phyloP scores from a whole-genome alignment of 2,113 vertebrate genomes.

The Tragelaphus strepsiceros region DNA sequence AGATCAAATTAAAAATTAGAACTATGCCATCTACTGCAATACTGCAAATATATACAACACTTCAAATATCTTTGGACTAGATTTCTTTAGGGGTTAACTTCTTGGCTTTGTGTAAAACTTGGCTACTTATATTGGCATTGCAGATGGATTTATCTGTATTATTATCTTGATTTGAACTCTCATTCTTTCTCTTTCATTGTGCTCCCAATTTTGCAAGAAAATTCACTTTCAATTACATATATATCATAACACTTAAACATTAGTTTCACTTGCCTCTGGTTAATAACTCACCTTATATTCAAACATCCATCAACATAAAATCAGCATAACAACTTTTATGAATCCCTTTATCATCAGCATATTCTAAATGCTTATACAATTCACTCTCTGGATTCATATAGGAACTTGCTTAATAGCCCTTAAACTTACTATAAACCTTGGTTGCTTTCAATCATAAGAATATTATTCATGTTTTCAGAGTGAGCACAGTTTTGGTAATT shows the following conservation, averaged over 20 bases:
- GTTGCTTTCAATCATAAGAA: constrained; percentile 78
- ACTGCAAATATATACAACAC: neutral
- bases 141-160: constrained; percentile 71
- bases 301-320: constrained; percentile 86
- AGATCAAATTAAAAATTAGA: neutral
- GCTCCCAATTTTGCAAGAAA: constrained; percentile 78
- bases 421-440: constrained; percentile 81
- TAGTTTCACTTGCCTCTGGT: constrained; percentile 83
- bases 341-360: constrained; percentile 84
- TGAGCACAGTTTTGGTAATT: constrained; percentile 76
- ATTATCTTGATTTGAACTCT: constrained; percentile 77
- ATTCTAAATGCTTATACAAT: constrained; percentile 84
- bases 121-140: neutral
- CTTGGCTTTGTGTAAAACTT: constrained; percentile 36
- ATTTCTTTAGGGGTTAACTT: constrained; percentile 3
- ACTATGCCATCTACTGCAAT: neutral
- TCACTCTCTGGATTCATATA: constrained; percentile 79
- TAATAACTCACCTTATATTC: constrained; percentile 85
- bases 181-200: constrained; percentile 76
- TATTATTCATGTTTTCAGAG: constrained; percentile 79
- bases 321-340: constrained; percentile 86
- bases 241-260: constrained; percentile 83
- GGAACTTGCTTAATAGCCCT: constrained; percentile 84
- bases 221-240: constrained; percentile 82
- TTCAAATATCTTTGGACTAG: neutral